These are phyloP conservation scores for Himalopsyche tibetana DNA, from an alignment of 2,888 invertebrate species.

Conservation along the genomic window DNA sequence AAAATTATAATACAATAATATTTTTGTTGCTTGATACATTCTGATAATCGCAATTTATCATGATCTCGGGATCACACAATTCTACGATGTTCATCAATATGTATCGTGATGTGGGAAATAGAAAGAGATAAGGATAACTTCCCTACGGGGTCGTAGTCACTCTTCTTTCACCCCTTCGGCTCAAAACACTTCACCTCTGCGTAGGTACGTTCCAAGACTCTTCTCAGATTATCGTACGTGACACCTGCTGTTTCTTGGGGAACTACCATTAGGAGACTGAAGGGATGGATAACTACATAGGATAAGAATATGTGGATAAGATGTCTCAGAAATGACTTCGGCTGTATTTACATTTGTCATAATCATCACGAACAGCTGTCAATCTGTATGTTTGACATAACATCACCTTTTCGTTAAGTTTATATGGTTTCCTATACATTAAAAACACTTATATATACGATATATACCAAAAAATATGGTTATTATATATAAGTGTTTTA, in stretches of 20 bases:
- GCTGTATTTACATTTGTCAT: background rate
- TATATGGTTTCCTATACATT: background rate
- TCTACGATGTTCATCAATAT: slow-evolving; percentile 2
- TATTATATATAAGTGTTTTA: too few relatives aligned
- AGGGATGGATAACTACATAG: slow-evolving; percentile 25
- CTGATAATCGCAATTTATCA: too few relatives aligned
- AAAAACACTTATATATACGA: too few relatives aligned
- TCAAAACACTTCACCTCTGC: slow-evolving; percentile 34
- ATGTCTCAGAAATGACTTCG: slow-evolving; percentile 30
- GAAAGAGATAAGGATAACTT: slow-evolving; percentile 25
- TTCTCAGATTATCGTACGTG: slow-evolving; percentile 62
- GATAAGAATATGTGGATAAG: slow-evolving; percentile 46
- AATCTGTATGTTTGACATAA: background rate
- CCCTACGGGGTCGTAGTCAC: slow-evolving; percentile 4
- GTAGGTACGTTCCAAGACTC: slow-evolving; percentile 45
- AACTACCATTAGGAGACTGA: slow-evolving; percentile 51
- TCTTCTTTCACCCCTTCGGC: slow-evolving; percentile 48
- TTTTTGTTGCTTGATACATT: too few relatives aligned
- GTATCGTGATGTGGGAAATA: slow-evolving; percentile 4
- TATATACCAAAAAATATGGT: too few relatives aligned
- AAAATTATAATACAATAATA: too few relatives aligned
- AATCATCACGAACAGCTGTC: background rate
- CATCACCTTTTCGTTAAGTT: background rate
- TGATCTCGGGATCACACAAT: too few relatives aligned
- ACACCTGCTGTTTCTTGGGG: slow-evolving; percentile 59